Conservation (phyloP, 2,113 vertebrate species). For the Mirza zaza region DNA sequence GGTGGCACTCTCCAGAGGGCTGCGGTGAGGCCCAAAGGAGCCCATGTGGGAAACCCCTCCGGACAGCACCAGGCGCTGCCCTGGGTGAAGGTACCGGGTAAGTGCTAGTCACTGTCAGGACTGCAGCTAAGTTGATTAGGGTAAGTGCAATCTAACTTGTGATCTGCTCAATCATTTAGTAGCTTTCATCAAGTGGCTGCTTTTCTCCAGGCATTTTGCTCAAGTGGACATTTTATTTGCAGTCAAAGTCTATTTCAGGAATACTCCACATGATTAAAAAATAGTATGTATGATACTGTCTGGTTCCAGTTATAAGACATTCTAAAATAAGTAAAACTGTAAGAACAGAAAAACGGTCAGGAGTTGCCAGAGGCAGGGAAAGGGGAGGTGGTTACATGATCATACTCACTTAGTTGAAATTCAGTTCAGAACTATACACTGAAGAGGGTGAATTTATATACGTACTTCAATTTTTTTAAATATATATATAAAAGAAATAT, state of each 20-base stretch:
- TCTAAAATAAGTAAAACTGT: background rate
- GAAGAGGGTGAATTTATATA: background rate
- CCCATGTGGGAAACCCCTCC: fast-evolving
- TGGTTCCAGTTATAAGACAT: background rate
- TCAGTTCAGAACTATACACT: background rate
- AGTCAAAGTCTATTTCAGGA: background rate
- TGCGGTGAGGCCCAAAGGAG: background rate
- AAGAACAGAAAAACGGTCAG: background rate
- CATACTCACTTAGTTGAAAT: background rate
- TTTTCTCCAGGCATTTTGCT: background rate
- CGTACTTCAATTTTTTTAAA: background rate
- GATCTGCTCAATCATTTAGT: background rate
- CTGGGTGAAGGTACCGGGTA: too few species aligned
- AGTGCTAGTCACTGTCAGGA: fast-evolving
- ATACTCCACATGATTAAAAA: background rate
- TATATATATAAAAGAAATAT: background rate
- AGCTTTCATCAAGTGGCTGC: background rate
- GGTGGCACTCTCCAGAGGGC: background rate
- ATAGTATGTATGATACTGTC: background rate
- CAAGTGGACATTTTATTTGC: background rate
- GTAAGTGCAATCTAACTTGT: background rate
- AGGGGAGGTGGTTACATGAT: fast-evolving
- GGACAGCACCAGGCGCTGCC: fast-evolving
- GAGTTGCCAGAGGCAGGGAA: background rate
- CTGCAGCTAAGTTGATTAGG: fast-evolving